These are phyloP conservation scores for Rhinophrynus dorsalis DNA, from an alignment of 2,797 vertebrate genomes.

Conservation along the genomic window DNA sequence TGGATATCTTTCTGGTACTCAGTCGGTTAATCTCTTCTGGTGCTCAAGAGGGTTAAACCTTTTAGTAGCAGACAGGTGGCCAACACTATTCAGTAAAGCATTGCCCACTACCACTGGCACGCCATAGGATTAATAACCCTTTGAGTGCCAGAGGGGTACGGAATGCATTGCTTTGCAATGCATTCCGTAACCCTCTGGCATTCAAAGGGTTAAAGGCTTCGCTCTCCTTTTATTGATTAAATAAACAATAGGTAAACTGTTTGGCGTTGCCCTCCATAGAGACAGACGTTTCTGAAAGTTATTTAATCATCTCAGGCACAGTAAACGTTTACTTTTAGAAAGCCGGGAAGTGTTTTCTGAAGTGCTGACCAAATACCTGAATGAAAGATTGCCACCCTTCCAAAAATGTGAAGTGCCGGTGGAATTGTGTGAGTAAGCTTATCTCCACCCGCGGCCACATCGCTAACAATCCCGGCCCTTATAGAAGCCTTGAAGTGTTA, in stretches of 20 bases:
- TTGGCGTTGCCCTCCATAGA: not conserved
- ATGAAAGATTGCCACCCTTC: constrained; percentile 41
- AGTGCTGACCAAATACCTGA: constrained; percentile 47
- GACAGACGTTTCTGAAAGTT: constrained; percentile 11
- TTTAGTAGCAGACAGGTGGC: too few relatives aligned
- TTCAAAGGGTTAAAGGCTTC: too few relatives aligned
- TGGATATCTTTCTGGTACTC: too few relatives aligned
- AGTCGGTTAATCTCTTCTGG: too few relatives aligned
- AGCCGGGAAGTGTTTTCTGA: constrained; percentile 41
- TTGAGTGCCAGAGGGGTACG: too few relatives aligned
- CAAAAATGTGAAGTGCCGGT: constrained; percentile 47
- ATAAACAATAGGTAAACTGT: not conserved
- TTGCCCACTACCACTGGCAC: too few relatives aligned
- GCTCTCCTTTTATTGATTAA: not conserved
- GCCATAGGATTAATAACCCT: too few relatives aligned
- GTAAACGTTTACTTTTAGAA: constrained; percentile 43
- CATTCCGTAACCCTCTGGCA: too few relatives aligned
- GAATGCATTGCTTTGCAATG: too few relatives aligned
- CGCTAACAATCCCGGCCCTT: constrained; percentile 15
- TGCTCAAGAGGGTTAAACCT: too few relatives aligned
- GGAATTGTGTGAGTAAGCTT: constrained; percentile 20
- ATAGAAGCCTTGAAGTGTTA: constrained; percentile 32
- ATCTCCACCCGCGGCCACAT: constrained; percentile 4
- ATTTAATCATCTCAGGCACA: constrained; percentile 26
- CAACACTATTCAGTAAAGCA: too few relatives aligned